These are phyloP conservation scores for Polyommatus icarus DNA, from an alignment of 2,888 invertebrate species.

Conservation along the genomic window DNA sequence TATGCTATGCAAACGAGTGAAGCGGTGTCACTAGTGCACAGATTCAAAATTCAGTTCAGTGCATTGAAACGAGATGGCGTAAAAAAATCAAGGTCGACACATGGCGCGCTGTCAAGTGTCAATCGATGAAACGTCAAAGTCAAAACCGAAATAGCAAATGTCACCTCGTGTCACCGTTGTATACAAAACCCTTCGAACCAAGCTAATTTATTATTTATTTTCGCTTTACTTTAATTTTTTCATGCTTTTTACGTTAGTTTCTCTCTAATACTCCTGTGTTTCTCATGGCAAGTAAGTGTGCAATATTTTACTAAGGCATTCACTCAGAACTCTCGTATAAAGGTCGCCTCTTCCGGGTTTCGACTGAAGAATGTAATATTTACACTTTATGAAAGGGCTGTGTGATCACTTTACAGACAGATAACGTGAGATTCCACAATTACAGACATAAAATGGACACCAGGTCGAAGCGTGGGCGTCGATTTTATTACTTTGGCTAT, in stretches of 20 bases:
- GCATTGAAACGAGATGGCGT: constrained; percentile 59
- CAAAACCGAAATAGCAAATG: constrained; percentile 47
- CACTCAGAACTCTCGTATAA: constrained; percentile 61
- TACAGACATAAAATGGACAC: constrained; percentile 35
- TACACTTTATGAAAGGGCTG: constrained; percentile 40
- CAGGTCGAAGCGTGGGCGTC: constrained; percentile 48
- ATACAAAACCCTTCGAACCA: constrained; percentile 70
- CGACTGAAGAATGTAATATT: constrained; percentile 58
- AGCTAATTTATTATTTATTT: constrained; percentile 77
- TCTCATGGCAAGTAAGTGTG: constrained; percentile 55
- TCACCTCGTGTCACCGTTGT: constrained; percentile 58
- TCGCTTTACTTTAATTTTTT: constrained; percentile 62
- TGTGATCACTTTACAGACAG: constrained; percentile 16
- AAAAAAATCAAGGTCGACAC: constrained; percentile 44
- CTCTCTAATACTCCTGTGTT: constrained; percentile 49
- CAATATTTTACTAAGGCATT: constrained; percentile 57
- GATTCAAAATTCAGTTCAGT: constrained; percentile 36
- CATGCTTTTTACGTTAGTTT: constrained; percentile 53
- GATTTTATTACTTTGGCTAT: constrained; percentile 60
- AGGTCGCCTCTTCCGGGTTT: constrained; percentile 64
- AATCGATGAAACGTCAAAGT: constrained; percentile 47
- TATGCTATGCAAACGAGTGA: constrained; percentile 64
- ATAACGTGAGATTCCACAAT: constrained; percentile 8
- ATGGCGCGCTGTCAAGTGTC: constrained; percentile 47
- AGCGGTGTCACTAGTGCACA: constrained; percentile 34